Percentiles rank a stretch among this genome's conserved stretches.
phyloP scores from a whole-genome alignment of 2,113 vertebrate genomes.

The Caranx ignobilis region DNA sequence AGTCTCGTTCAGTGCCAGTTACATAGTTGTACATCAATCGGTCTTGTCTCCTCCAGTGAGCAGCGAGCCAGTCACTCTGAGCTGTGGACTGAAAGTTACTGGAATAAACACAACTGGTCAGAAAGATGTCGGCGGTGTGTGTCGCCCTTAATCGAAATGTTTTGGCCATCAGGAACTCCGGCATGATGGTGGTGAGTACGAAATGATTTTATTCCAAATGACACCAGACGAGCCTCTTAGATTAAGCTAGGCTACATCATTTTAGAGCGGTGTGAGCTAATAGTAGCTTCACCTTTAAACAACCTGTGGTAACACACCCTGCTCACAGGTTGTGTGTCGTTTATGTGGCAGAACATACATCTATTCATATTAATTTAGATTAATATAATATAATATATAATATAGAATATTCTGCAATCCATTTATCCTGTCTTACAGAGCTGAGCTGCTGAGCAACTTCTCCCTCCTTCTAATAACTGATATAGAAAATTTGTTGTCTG shows the following conservation, averaged over 20 bases:
- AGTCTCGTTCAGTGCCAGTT: too few relatives aligned
- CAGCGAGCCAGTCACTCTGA: background rate
- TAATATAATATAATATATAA: too few relatives aligned
- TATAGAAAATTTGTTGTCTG: too few relatives aligned
- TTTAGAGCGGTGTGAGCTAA: background rate
- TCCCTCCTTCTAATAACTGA: background rate
- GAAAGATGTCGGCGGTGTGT: constrained; percentile 66
- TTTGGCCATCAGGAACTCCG: constrained; percentile 52
- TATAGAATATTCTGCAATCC: background rate
- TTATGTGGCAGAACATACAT: background rate
- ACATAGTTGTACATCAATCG: too few relatives aligned
- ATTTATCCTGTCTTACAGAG: background rate
- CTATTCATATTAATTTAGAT: background rate
- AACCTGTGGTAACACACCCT: background rate
- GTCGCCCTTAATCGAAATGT: constrained; percentile 57
- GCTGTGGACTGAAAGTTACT: background rate
- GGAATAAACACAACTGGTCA: background rate
- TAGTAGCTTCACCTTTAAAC: background rate
- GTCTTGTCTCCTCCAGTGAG: too few relatives aligned
- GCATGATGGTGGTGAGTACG: constrained; percentile 66
- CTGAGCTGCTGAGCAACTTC: background rate
- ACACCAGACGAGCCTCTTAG: background rate
- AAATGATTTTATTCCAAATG: background rate
- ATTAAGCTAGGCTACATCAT: background rate
- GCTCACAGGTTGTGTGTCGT: background rate